Evolutionary conservation across 1,140 invertebrate species (phyloP).

Genomic region (Meloidogyne chitwoodi): DNA sequence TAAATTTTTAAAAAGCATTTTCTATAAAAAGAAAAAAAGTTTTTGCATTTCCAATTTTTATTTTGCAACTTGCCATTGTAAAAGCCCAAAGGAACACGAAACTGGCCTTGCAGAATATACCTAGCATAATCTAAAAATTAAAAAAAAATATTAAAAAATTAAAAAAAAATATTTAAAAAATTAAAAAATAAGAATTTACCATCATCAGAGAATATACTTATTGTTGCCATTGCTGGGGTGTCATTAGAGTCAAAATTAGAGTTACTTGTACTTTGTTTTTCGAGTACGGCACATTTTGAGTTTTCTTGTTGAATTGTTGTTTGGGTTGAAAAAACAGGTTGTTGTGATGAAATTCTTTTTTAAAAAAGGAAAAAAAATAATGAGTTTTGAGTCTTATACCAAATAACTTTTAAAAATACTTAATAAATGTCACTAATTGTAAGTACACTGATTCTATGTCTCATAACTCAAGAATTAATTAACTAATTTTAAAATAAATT

Average conservation of each 20-base stretch:
- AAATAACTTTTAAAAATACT: too few species aligned
- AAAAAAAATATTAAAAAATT: background rate
- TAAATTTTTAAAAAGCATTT: background rate
- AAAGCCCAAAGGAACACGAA: constrained; percentile 33
- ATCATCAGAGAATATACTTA: constrained; percentile 35
- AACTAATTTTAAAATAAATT: too few species aligned
- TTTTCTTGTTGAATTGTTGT: background rate
- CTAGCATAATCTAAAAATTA: constrained; percentile 36
- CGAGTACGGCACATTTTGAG: background rate
- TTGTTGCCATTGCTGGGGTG: constrained; percentile 7
- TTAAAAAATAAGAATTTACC: constrained; percentile 3
- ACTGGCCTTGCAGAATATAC: constrained; percentile 32
- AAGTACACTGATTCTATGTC: too few species aligned
- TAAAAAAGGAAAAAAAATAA: background rate
- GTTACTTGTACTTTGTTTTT: background rate
- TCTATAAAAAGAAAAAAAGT: background rate
- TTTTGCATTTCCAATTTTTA: background rate
- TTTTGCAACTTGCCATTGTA: constrained; percentile 19
- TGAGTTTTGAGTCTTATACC: too few species aligned
- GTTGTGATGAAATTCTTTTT: background rate
- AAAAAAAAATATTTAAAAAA: background rate
- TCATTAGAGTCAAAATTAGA: constrained; percentile 7
- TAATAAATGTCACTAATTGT: too few species aligned
- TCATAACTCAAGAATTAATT: too few species aligned
- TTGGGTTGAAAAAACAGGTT: background rate